phyloP scores from a whole-genome alignment of 2,888 invertebrate species.

The Tupiocoris notatus region DNA sequence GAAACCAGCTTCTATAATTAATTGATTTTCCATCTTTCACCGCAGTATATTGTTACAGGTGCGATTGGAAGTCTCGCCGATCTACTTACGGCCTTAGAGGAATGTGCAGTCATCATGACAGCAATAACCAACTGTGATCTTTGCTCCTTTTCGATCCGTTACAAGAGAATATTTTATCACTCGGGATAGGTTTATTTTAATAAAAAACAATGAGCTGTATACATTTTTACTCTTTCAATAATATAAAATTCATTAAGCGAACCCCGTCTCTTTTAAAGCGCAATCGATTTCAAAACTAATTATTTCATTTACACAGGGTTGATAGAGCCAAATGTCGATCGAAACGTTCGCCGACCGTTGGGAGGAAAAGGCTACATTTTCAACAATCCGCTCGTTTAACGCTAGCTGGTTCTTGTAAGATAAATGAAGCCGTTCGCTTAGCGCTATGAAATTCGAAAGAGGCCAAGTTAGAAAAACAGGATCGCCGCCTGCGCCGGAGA shows the following conservation, averaged over 20 bases:
- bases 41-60: too few species aligned
- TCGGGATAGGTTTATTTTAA: too few species aligned
- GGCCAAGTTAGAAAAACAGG: slow-evolving; percentile 26
- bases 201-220: too few species aligned
- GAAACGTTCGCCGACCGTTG: background rate
- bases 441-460: slow-evolving; percentile 10
- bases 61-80: too few species aligned
- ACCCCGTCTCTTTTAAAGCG: slow-evolving; percentile 28
- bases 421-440: slow-evolving; percentile 4
- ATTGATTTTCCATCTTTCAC: too few species aligned
- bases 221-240: too few species aligned
- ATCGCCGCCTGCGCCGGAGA: slow-evolving; percentile 9
- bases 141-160: too few species aligned
- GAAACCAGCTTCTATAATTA: too few species aligned
- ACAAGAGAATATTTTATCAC: too few species aligned
- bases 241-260: background rate
- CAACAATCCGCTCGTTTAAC: slow-evolving; percentile 6
- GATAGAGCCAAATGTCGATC: slow-evolving; percentile 24
- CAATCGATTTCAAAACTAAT: slow-evolving; percentile 17
- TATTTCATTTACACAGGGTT: slow-evolving; percentile 5
- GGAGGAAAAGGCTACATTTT: slow-evolving; percentile 15
- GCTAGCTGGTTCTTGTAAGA: slow-evolving; percentile 17
- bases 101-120: too few species aligned
- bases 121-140: too few species aligned
- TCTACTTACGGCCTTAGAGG: too few species aligned